Conservation (phyloP, 2,888 invertebrate species). For the Panopea generosa region DNA sequence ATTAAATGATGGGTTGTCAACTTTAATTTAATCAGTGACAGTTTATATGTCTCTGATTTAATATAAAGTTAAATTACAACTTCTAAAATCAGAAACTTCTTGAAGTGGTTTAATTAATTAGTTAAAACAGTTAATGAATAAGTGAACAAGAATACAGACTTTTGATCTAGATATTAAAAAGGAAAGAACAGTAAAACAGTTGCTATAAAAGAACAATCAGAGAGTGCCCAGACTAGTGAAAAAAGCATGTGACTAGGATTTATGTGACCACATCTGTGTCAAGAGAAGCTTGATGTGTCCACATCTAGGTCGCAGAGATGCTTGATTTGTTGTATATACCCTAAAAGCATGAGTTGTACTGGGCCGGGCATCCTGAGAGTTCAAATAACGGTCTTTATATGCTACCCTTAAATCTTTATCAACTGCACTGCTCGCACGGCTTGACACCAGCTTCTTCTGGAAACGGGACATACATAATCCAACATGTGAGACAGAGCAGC, state of each 20-base stretch:
- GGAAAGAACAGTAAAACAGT: too few species aligned
- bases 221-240: slow-evolving; percentile 50
- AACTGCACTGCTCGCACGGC: slow-evolving; percentile 81
- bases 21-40: too few species aligned
- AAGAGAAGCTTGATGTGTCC: slow-evolving; percentile 40
- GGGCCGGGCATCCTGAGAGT: slow-evolving; percentile 71
- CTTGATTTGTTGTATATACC: slow-evolving; percentile 59
- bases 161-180: too few species aligned
- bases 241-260: slow-evolving; percentile 49
- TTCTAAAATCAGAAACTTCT: too few species aligned
- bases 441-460: slow-evolving; percentile 62
- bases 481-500: background rate
- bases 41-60: too few species aligned
- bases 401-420: slow-evolving; percentile 77
- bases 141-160: too few species aligned
- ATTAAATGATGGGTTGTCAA: too few species aligned
- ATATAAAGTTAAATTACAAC: too few species aligned
- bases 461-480: slow-evolving; percentile 16
- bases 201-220: too few species aligned
- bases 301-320: slow-evolving; percentile 34
- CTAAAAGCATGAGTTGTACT: slow-evolving; percentile 82
- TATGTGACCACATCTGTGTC: slow-evolving; percentile 60
- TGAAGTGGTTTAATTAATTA: too few species aligned
- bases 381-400: slow-evolving; percentile 65
- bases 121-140: too few species aligned